Evolutionary conservation across 1,140 invertebrate species (phyloP).

Genomic region (Euglossa dilemma): DNA sequence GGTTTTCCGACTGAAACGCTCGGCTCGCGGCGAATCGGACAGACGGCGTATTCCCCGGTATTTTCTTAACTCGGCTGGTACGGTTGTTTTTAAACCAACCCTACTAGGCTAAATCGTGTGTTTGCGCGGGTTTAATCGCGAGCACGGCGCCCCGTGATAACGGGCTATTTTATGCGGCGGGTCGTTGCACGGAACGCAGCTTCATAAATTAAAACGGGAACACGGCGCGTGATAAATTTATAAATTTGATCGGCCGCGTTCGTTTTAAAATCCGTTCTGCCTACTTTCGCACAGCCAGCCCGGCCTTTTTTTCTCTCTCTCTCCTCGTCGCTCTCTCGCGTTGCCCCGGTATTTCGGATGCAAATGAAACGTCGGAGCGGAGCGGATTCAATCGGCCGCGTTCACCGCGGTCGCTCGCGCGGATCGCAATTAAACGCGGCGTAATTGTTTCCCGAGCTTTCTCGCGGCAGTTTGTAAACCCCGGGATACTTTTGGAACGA

Average conservation of each 20-base stretch:
- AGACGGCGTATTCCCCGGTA: not conserved
- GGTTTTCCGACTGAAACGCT: not conserved
- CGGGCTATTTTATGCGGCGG: slow-evolving; percentile 3
- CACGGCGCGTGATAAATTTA: slow-evolving; percentile 1
- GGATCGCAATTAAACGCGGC: not conserved
- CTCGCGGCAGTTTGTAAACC: not conserved
- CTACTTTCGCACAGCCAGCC: not conserved
- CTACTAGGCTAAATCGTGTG: not conserved
- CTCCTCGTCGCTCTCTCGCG: too few species aligned
- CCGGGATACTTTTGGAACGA: not conserved
- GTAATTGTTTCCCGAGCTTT: not conserved
- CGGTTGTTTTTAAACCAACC: slow-evolving; percentile 10
- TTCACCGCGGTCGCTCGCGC: too few species aligned
- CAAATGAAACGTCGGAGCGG: not conserved
- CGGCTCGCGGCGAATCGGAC: too few species aligned
- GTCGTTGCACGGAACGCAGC: slow-evolving; percentile 17
- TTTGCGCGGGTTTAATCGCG: slow-evolving; percentile 13
- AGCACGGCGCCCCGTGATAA: not conserved
- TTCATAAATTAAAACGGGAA: slow-evolving; percentile 24
- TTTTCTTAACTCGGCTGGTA: not conserved
- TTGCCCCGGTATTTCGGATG: not conserved
- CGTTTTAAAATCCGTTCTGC: not conserved
- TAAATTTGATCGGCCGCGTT: not conserved
- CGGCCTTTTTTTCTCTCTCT: too few species aligned
- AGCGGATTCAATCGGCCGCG: not conserved